Base-by-base conservation (phyloP, 1,140 invertebrate species). In the Oppia nitens region DNA sequence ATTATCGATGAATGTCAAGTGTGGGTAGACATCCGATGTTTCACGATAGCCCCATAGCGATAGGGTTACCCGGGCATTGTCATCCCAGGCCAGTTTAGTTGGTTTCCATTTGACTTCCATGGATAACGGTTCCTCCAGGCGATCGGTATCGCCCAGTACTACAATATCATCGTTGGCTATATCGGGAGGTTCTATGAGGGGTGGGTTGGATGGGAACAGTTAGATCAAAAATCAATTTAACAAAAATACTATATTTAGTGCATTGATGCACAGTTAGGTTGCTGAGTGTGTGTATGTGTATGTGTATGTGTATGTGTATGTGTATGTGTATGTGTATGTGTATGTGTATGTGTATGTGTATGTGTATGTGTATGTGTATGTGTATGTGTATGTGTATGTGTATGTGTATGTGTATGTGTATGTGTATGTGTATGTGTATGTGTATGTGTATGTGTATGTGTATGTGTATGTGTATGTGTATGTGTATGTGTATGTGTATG, bases 21-120 rank as follows among this genome's bases (percentile, higher is more conserved):
- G 29, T 4, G 67, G 67, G 50, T 67, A 68, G 21, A 63, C 57
- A 49, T 67, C 58, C 40, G 27, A 60, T 9, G 49, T 57, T 47
- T 68, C 67, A 20, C 58, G 20, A 50, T 64, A 66, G 4, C 67
- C 67, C 65, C 65, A 68, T 1, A 68, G 47, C 20, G 60, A 60
- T 25, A 68, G 50, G n/a, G 56, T 40, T 6, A 48, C 11, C 11
- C 28, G 3, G 12, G 59, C 56, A 45, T 64, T 49, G 0, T 20
- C 20, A 56, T 61, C 29, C 59, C 52, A 64, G 11, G 64, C 55
- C 47, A 69, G 47, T 52, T 67, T 64, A 49, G 63, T 57, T 6
- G 60, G 51, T 47, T 66, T 64, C 68, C 68, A 69, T 28, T 65
- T 57, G 12, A 68, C 29, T 6, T 47, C 53, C 11, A 68, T 59